Conservation (phyloP, 2,888 invertebrate species). For the Ochlodes sylvanus region DNA sequence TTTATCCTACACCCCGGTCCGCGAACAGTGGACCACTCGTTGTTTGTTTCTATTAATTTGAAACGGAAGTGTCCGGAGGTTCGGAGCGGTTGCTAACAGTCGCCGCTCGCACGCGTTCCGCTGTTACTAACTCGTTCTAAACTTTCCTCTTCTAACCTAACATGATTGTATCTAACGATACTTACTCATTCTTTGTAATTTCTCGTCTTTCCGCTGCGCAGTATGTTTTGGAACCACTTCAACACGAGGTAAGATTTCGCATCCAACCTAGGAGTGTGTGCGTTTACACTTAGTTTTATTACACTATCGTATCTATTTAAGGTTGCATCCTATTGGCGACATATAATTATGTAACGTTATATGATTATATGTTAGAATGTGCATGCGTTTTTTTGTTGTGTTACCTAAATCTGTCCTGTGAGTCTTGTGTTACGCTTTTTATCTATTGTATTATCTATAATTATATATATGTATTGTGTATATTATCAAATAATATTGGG, state of each 20-base stretch:
- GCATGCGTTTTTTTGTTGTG: slow-evolving; percentile 57
- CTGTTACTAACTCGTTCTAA: slow-evolving; percentile 51
- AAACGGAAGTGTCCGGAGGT: slow-evolving; percentile 28
- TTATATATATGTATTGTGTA: slow-evolving; percentile 39
- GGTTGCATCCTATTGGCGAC: slow-evolving; percentile 49
- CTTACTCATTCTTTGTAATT: slow-evolving; percentile 85
- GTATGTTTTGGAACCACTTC: slow-evolving; percentile 99
- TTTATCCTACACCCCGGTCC: slow-evolving; percentile 40
- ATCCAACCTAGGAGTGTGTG: slow-evolving; percentile 64
- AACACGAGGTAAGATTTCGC: slow-evolving; percentile 96
- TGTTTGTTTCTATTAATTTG: slow-evolving; percentile 15
- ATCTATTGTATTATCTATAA: slow-evolving; percentile 53
- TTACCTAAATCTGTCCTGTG: slow-evolving; percentile 85
- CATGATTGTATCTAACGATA: slow-evolving; percentile 66
- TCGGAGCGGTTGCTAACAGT: slow-evolving; percentile 47
- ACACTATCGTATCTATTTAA: slow-evolving; percentile 42
- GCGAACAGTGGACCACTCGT: not conserved
- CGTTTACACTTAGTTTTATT: slow-evolving; percentile 44
- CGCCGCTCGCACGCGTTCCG: slow-evolving; percentile 70
- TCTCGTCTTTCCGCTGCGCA: slow-evolving; percentile 93
- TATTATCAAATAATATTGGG: slow-evolving; percentile 26
- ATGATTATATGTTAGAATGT: slow-evolving; percentile 51
- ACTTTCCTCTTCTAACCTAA: slow-evolving; percentile 68
- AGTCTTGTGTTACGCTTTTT: slow-evolving; percentile 86
- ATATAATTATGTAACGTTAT: slow-evolving; percentile 49